phyloP scores from a whole-genome alignment of 2,797 vertebrate genomes.

The Buphagus erythrorhynchus region DNA sequence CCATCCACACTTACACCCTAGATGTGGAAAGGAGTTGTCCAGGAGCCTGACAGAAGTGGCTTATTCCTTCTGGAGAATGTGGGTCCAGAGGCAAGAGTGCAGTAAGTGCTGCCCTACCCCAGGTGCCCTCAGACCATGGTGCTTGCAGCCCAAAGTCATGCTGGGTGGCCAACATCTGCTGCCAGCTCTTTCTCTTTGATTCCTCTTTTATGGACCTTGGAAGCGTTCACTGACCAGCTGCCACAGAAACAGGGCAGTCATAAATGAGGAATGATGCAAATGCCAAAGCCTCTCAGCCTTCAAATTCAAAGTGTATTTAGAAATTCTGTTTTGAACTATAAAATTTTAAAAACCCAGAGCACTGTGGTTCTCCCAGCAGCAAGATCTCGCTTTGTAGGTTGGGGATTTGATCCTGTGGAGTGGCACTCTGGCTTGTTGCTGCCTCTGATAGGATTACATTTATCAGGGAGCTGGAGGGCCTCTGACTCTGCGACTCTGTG shows the following conservation, averaged over 20 bases:
- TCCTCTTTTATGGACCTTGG: not conserved
- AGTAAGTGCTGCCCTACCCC: not conserved
- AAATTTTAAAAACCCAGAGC: not conserved
- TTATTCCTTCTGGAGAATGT: not conserved
- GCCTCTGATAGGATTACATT: not conserved
- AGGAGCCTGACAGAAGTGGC: not conserved
- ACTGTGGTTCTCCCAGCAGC: not conserved
- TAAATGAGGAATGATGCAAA: not conserved
- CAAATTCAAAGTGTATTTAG: not conserved
- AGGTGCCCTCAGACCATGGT: rapidly evolving
- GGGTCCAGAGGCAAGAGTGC: not conserved
- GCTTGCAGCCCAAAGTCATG: not conserved
- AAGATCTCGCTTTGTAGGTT: not conserved
- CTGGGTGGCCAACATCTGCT: not conserved
- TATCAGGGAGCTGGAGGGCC: not conserved
- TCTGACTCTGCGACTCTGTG: not conserved
- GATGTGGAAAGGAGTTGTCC: rapidly evolving
- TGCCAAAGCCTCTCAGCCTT: not conserved
- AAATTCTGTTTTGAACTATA: not conserved
- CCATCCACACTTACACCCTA: rapidly evolving
- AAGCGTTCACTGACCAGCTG: rapidly evolving
- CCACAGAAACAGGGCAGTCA: rapidly evolving
- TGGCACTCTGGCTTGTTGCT: not conserved
- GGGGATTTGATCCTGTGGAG: not conserved
- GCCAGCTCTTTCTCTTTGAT: not conserved